These are phyloP conservation scores for Cinclus mexicanus DNA, from an alignment of 2,113 vertebrate genomes.

Conservation along the genomic window DNA sequence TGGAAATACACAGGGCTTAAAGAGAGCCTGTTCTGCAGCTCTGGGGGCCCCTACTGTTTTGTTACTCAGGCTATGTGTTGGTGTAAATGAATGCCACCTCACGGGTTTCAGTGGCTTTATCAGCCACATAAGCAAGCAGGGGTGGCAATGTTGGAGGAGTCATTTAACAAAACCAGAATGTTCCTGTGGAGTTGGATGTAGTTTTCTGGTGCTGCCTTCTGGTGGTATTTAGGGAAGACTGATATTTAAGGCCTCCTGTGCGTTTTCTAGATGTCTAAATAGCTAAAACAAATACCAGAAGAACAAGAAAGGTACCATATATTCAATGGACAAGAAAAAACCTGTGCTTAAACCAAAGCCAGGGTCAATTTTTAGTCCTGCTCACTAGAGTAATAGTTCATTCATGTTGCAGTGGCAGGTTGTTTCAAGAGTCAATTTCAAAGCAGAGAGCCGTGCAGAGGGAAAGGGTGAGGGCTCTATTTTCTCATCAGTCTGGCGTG, in stretches of 20 bases:
- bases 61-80: not conserved
- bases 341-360: slow-evolving; percentile 24
- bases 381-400: slow-evolving; percentile 49
- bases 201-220: slow-evolving; percentile 7
- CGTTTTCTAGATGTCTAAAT: not conserved
- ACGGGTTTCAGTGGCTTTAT: slow-evolving; percentile 6
- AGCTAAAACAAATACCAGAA: not conserved
- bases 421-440: slow-evolving; percentile 1
- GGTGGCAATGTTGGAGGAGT: not conserved
- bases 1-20: slow-evolving; percentile 21
- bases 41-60: not conserved
- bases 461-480: not conserved
- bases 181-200: not conserved
- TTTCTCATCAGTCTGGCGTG: not conserved
- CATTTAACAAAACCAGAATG: not conserved
- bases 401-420: slow-evolving; percentile 38
- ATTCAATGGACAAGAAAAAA: not conserved
- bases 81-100: not conserved
- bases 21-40: slow-evolving; percentile 15
- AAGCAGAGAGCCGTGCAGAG: not conserved
- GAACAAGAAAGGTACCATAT: not conserved
- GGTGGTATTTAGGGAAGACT: not conserved
- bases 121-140: not conserved
- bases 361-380: slow-evolving; percentile 6
- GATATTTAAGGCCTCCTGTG: not conserved